phyloP scores from a whole-genome alignment of 2,888 invertebrate species.

The Cosmopolites sordidus region DNA sequence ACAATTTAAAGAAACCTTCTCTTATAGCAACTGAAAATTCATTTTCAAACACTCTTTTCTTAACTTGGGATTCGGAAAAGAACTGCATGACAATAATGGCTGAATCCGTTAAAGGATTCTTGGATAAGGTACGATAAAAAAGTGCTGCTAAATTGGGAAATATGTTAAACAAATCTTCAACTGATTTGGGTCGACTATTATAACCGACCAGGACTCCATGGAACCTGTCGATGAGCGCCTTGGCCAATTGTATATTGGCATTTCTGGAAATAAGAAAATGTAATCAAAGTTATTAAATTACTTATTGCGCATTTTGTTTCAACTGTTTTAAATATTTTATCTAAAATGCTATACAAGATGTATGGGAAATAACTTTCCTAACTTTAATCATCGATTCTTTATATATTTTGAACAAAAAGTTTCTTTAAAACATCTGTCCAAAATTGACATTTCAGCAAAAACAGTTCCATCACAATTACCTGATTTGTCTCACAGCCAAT shows the following conservation, averaged over 20 bases:
- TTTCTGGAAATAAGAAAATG: slow-evolving; percentile 31
- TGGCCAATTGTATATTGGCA: slow-evolving; percentile 33
- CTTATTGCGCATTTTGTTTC: too few species aligned
- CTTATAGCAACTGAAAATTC: slow-evolving; percentile 12
- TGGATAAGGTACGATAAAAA: slow-evolving; percentile 30
- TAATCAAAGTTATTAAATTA: too few species aligned
- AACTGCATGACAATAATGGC: slow-evolving; percentile 34
- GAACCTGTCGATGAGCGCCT: slow-evolving; percentile 35
- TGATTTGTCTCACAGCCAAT: too few species aligned
- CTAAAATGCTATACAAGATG: too few species aligned
- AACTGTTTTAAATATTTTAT: too few species aligned
- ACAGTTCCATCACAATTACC: too few species aligned
- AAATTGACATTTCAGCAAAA: too few species aligned
- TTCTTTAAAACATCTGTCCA: too few species aligned
- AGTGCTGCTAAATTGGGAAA: slow-evolving; percentile 29
- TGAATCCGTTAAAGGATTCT: slow-evolving; percentile 28
- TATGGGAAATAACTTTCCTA: too few species aligned
- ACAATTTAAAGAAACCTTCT: slow-evolving; percentile 27
- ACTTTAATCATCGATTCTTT: too few species aligned
- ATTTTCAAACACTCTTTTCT: slow-evolving; percentile 22
- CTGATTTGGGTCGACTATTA: slow-evolving; percentile 31
- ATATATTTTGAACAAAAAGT: too few species aligned
- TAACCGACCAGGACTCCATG: slow-evolving; percentile 32
- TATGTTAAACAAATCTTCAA: slow-evolving; percentile 32
- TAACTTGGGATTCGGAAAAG: slow-evolving; percentile 34